Evolutionary conservation across 2,888 invertebrate genomes (phyloP).

Genomic region (Habroteleia sp.): DNA sequence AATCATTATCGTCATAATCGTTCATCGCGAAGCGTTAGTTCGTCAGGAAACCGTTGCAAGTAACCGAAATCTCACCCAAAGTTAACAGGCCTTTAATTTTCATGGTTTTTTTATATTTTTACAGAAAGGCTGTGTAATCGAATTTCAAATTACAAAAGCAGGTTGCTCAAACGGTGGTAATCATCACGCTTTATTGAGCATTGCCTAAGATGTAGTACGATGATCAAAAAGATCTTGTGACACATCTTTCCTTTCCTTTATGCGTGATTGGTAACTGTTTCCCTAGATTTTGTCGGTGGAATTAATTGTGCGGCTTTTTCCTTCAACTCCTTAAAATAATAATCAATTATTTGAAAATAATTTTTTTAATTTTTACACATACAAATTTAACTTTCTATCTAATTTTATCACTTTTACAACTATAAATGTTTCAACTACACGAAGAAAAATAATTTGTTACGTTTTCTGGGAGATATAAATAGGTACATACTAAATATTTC

Average conservation of each 20-base stretch:
- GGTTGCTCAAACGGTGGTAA: slow-evolving; percentile 29
- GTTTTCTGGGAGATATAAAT: no score
- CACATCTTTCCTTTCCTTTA: slow-evolving; percentile 27
- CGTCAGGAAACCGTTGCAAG: background rate
- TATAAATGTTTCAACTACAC: no score
- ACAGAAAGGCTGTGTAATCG: slow-evolving; percentile 20
- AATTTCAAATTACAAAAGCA: slow-evolving; percentile 38
- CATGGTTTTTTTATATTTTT: slow-evolving; percentile 8
- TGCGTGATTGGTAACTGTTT: slow-evolving; percentile 22
- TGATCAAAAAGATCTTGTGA: slow-evolving; percentile 34
- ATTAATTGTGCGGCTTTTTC: background rate
- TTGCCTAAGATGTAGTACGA: slow-evolving; percentile 34
- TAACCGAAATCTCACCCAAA: slow-evolving; percentile 14
- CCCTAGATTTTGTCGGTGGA: slow-evolving; percentile 1
- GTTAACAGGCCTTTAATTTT: slow-evolving; percentile 1
- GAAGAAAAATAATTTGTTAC: no score
- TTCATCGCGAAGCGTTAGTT: slow-evolving; percentile 7
- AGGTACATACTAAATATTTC: no score
- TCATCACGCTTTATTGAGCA: slow-evolving; percentile 23
- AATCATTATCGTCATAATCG: background rate
- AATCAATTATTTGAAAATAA: no score
- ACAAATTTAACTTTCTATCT: no score
- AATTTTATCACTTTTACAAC: no score
- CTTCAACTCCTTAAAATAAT: no score
- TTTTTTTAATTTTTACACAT: no score